phyloP scores from a whole-genome alignment of 2,888 invertebrate species.

The Dryobota labecula region DNA sequence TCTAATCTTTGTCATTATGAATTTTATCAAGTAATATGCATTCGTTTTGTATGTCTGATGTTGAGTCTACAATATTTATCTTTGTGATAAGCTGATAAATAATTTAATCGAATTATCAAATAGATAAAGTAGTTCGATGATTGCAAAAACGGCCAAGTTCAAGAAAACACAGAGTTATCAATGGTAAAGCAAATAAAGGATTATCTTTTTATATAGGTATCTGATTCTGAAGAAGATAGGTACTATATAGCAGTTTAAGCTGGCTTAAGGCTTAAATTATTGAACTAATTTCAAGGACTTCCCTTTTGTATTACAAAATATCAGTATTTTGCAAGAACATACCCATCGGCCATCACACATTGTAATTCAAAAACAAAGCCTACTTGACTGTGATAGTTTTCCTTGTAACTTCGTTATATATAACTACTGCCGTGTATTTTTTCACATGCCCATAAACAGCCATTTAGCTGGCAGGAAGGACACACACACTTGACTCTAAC shows the following conservation, averaged over 20 bases:
- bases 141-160: slow-evolving; percentile 50
- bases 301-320: background rate
- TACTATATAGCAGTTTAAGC: background rate
- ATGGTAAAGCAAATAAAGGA: background rate
- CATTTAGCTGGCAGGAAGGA: too few species aligned
- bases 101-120: background rate
- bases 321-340: background rate
- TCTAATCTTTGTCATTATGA: slow-evolving; percentile 2
- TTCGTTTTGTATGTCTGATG: background rate
- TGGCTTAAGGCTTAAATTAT: background rate
- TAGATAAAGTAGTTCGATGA: slow-evolving; percentile 19
- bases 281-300: background rate
- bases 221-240: background rate
- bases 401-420: too few species aligned
- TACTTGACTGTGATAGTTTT: too few species aligned
- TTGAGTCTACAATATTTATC: background rate
- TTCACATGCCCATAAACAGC: too few species aligned
- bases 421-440: too few species aligned
- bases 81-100: slow-evolving; percentile 24
- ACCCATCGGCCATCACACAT: too few species aligned
- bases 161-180: slow-evolving; percentile 5
- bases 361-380: too few species aligned
- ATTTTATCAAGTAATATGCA: background rate
- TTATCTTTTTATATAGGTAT: background rate
- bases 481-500: too few species aligned